phyloP scores from a whole-genome alignment of 2,797 vertebrate genomes.

The Gymnoscopelus braueri region DNA sequence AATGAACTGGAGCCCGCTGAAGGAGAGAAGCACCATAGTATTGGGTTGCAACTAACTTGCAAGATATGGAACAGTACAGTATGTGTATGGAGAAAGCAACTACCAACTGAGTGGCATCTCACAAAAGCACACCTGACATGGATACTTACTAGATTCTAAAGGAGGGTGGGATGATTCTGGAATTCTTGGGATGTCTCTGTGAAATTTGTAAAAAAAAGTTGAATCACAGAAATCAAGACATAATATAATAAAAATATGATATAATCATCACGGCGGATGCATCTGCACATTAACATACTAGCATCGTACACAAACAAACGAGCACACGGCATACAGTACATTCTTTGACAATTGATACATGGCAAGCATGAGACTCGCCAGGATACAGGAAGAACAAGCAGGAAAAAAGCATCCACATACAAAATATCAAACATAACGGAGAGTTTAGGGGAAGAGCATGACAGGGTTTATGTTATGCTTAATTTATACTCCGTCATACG shows the following conservation, averaged over 20 bases:
- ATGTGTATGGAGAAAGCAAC: neutral
- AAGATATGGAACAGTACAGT: neutral
- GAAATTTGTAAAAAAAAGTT: slow-evolving; percentile 30
- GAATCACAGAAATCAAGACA: slow-evolving; percentile 1
- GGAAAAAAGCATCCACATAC: neutral
- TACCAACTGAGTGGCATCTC: neutral
- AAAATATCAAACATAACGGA: neutral
- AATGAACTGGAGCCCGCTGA: slow-evolving; percentile 96
- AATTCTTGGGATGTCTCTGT: slow-evolving; percentile 95
- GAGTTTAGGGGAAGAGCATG: neutral
- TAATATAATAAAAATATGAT: too few species aligned
- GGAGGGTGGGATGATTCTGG: slow-evolving; percentile 97
- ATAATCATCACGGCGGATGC: neutral
- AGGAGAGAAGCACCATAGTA: neutral
- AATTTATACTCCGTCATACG: too few species aligned
- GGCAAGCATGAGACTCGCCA: slow-evolving; percentile 18
- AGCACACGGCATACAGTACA: slow-evolving; percentile 26
- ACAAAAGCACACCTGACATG: neutral
- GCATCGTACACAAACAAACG: slow-evolving; percentile 19
- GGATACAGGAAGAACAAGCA: slow-evolving; percentile 26
- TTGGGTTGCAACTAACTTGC: neutral
- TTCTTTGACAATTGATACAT: slow-evolving; percentile 38
- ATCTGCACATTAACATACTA: neutral
- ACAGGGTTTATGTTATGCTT: too few species aligned
- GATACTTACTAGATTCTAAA: slow-evolving; percentile 94